Conservation (phyloP, 2,888 invertebrate species). For the Lasioglossum malachurum region DNA sequence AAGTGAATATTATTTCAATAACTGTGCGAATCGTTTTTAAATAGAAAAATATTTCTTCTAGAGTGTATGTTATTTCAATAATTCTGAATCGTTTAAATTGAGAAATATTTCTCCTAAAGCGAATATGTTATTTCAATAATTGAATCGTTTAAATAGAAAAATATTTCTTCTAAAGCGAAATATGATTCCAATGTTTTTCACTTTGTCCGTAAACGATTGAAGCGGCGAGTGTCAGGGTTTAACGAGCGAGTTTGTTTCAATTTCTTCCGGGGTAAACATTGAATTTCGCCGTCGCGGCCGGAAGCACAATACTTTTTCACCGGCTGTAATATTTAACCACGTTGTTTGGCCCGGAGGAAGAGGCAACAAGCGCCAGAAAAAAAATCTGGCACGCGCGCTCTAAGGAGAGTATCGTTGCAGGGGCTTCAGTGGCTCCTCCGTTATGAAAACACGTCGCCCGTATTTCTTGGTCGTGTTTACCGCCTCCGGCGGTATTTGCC, state of each 20-base stretch:
- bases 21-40: too few relatives aligned
- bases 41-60: too few relatives aligned
- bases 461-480: slow-evolving; percentile 5
- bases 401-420: neutral
- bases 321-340: neutral
- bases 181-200: neutral
- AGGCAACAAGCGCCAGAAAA: neutral
- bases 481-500: neutral
- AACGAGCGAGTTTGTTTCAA: neutral
- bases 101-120: too few relatives aligned
- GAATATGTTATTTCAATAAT: too few relatives aligned
- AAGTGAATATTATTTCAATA: too few relatives aligned
- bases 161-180: too few relatives aligned
- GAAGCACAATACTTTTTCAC: neutral
- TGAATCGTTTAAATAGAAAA: too few relatives aligned
- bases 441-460: slow-evolving; percentile 2
- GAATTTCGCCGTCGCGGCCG: neutral
- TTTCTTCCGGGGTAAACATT: neutral
- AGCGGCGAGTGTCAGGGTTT: neutral
- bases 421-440: neutral
- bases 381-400: neutral
- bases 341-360: neutral
- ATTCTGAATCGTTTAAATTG: too few relatives aligned
- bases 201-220: neutral
- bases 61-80: neutral